Base-by-base conservation (phyloP, 2,797 vertebrate genomes). In the Gymnothorax reevesii region DNA sequence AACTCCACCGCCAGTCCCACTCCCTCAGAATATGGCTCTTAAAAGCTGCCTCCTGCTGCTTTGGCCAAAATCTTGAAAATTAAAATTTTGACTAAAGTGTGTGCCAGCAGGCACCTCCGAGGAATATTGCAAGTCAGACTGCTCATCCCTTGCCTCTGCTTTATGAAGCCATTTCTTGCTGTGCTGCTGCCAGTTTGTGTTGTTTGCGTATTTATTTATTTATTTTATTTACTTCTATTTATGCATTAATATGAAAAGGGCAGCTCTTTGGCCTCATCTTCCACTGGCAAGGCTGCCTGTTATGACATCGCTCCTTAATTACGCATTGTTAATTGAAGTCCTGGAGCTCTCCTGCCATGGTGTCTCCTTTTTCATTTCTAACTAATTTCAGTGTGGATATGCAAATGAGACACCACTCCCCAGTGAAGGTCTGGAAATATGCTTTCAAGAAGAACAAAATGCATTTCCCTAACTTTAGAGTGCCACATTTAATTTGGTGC, bases 291-390 rank as follows among this genome's bases (percentile, higher is more conserved):
- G 2, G 80, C 9, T 2, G 55, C 80, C 59, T 54, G 55, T 83
- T 83, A 59, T 22, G 55, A 83, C 20, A 57, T 27, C 55, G 55
- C 80, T 82, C 13, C 9, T 86, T 71, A 86, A 82, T 86, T 86
- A 82, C 20, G 25, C 49, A 13, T 64, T 73, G 73, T 86, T 86
- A 86, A 86, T 85, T 85, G 62, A 85, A 79, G 57, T 62, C 85
- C 42, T 75, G 10, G 60, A 52, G n/a, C 85, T 62, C 60, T 59
- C 57, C 77, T 33, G 4, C 73, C 49, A 13, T 7, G 4, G 52
- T 57, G 82, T 69, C 27, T 49, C 71, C 52, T 15, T 13, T 27
- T 71, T 69, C 83, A 52, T 64, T 69, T 73, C 64, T 83, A 86
- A 86, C 55, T 64, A 82, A 55, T 54, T 42, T 73, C 82, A 49